These are phyloP conservation scores for Teleopsis dalmanni DNA, from an alignment of 1,140 invertebrate species.

Conservation along the genomic window DNA sequence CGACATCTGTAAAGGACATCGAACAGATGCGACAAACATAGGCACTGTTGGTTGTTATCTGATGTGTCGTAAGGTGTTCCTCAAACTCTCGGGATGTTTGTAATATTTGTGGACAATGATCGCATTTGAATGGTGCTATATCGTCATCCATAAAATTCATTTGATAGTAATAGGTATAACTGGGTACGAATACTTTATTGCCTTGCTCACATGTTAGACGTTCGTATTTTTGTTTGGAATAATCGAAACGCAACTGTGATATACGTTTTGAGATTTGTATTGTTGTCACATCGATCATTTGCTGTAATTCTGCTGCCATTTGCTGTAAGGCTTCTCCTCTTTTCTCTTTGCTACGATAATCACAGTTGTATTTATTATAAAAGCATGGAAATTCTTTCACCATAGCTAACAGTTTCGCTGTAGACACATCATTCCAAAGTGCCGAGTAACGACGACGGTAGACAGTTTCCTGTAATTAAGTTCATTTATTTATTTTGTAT, in stretches of 20 bases:
- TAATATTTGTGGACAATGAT: conserved; percentile 29
- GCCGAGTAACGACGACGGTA: conserved; percentile 35
- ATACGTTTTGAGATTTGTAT: conserved; percentile 41
- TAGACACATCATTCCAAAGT: conserved; percentile 39
- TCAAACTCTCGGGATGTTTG: conserved; percentile 34
- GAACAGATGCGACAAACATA: conserved; percentile 31
- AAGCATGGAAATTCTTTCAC: conserved; percentile 36
- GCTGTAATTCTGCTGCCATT: conserved; percentile 33
- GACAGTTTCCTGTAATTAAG: conserved; percentile 25
- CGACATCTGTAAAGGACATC: conserved; percentile 25
- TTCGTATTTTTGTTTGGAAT: conserved; percentile 37
- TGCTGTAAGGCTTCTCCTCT: conserved; percentile 36
- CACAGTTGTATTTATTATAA: conserved; percentile 35
- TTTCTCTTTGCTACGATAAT: conserved; percentile 38
- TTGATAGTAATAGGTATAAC: conserved; percentile 35
- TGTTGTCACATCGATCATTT: conserved; percentile 33
- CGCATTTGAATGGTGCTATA: conserved; percentile 38
- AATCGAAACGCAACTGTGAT: conserved; percentile 37
- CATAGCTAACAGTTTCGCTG: conserved; percentile 29
- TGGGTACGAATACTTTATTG: conserved; percentile 29
- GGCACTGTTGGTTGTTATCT: conserved; percentile 24
- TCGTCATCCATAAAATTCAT: conserved; percentile 40
- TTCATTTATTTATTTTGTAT: too few species aligned
- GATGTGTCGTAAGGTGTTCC: conserved; percentile 29
- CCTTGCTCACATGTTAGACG: conserved; percentile 28